Evolutionary conservation across 2,888 invertebrate species (phyloP), one percentile per base, ranked within the genome.

Genomic region (Plusia festucae): DNA sequence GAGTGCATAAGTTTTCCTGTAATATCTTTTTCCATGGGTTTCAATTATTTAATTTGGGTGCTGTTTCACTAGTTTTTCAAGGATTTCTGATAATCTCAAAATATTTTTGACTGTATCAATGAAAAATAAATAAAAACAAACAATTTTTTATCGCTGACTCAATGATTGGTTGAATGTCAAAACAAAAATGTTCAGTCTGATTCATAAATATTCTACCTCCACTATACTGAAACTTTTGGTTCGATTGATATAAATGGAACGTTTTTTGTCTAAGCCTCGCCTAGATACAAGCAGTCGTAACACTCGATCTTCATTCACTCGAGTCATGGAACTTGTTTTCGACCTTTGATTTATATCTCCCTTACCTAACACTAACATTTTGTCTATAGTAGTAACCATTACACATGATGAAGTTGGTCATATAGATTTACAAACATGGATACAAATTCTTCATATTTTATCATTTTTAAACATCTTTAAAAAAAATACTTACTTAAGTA

Each of bases 331-430:
- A 74, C 81, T 80, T 75, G 74, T 75, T 85, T 82, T 81, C 82
- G 82, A 78, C 81, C 82, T 86, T 84, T 86, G 87, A 87, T 88
- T 87, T 87, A 88, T 86, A 78, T 79, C 78, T 73, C 53, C 58
- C 34, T 70, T 58, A 61, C 46, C 18, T 49, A 46, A 16, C 46
- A 49, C 46, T 4, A 66, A 61, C 60, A 57, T 59, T 77, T 72
- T 74, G 68, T 56, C 68, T 74, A 58, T 63, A 68, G 46, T 60
- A 68, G 53, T 66, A 54, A 63, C 1, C 27, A 27, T 27, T 7
- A 27, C 7, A 24, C 24, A 24, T 24, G n/a, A n/a, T n/a, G n/a
- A n/a, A n/a, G n/a, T n/a, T n/a, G n/a, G n/a, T n/a, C n/a, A n/a
- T n/a, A n/a, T n/a, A n/a, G n/a, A n/a, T n/a, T n/a, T n/a, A n/a